Percentiles rank a stretch among this genome's conserved stretches.
Conservation (phyloP, 2,797 vertebrate species). For the Atherinosoma microstoma region DNA sequence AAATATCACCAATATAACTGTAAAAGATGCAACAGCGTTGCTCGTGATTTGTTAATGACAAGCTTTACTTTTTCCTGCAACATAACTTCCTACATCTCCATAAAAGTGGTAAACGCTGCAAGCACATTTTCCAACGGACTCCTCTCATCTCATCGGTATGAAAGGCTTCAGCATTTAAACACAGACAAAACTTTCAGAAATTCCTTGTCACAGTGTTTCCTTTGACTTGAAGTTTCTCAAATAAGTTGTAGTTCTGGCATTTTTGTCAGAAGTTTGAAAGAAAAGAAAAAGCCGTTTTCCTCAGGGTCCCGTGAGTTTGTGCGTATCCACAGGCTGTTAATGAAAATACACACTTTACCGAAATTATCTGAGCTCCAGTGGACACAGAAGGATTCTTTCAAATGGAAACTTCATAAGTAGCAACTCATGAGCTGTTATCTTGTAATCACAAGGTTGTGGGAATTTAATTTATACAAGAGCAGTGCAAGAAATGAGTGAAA, state of each 20-base stretch:
- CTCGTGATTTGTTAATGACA: not conserved
- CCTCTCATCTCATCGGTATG: constrained; percentile 12
- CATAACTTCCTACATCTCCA: constrained; percentile 6
- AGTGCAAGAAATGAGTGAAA: constrained; percentile 26
- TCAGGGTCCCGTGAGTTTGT: constrained; percentile 35
- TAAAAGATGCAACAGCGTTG: constrained; percentile 19
- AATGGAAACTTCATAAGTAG: constrained; percentile 11
- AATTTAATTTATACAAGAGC: constrained; percentile 33
- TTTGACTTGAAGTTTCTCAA: constrained; percentile 44
- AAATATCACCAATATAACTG: not conserved
- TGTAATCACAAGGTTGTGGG: constrained; percentile 2
- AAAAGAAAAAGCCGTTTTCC: constrained; percentile 15
- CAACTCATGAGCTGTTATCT: constrained; percentile 15
- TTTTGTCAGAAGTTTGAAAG: constrained; percentile 24
- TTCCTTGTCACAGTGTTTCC: constrained; percentile 37
- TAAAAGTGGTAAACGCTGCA: constrained; percentile 13
- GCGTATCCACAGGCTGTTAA: constrained; percentile 41
- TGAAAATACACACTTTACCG: constrained; percentile 40
- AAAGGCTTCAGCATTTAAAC: constrained; percentile 42
- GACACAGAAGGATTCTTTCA: constrained; percentile 19
- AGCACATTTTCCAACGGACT: constrained; percentile 21
- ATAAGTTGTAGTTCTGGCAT: constrained; percentile 26
- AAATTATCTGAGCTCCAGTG: not conserved
- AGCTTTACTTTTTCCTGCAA: not conserved
- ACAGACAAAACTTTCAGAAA: constrained; percentile 37